Conservation (phyloP, 1,140 invertebrate genomes). For the Pogonognathellus flavescens region DNA sequence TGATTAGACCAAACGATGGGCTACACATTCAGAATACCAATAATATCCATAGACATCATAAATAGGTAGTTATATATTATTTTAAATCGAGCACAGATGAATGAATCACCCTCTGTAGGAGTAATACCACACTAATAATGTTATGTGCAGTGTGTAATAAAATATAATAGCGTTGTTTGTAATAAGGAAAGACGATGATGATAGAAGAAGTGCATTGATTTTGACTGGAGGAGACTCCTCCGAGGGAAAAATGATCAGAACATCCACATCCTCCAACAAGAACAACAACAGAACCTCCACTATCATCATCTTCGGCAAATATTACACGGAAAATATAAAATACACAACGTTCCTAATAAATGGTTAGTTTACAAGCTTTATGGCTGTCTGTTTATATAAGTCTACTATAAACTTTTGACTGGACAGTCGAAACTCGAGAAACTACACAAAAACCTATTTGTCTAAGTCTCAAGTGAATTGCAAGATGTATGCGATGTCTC, state of each 20-base stretch:
- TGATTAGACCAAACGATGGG: too few relatives aligned
- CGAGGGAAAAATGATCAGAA: conserved; percentile 28
- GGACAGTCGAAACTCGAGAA: too few relatives aligned
- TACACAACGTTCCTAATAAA: conserved; percentile 29
- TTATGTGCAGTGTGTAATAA: conserved; percentile 23
- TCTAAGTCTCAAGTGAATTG: background rate
- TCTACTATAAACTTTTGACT: too few relatives aligned
- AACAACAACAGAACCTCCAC: background rate
- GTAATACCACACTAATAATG: background rate
- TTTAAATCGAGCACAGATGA: too few relatives aligned
- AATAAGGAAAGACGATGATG: conserved; percentile 36
- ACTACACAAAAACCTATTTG: too few relatives aligned
- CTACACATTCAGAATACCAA: too few relatives aligned
- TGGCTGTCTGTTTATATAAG: background rate
- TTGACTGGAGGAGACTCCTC: conserved; percentile 45
- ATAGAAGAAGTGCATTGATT: conserved; percentile 43
- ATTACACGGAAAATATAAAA: conserved; percentile 14
- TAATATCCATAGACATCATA: too few relatives aligned
- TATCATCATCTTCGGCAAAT: background rate
- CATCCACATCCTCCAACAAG: background rate
- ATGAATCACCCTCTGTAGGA: too few relatives aligned
- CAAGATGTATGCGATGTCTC: background rate
- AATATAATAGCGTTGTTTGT: conserved; percentile 41
- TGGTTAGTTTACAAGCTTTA: background rate
- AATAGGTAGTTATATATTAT: too few relatives aligned